Conservation (phyloP, 2,797 vertebrate species). For the Enteromius fasciolatus region DNA sequence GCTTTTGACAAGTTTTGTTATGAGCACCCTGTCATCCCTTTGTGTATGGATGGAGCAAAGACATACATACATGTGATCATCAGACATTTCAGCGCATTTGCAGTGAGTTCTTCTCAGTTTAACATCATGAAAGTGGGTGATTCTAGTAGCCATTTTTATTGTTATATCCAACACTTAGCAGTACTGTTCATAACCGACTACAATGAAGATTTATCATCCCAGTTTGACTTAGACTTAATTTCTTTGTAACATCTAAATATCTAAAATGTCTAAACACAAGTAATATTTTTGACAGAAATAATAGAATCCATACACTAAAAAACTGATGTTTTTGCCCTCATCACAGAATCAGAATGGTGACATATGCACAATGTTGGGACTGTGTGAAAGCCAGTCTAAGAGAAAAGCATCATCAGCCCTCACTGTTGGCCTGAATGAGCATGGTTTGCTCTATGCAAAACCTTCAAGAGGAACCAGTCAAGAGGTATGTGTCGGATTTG, state of each 20-base stretch:
- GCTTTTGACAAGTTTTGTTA: constrained; percentile 43
- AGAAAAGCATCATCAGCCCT: constrained; percentile 48
- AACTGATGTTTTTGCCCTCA: neutral
- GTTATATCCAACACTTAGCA: neutral
- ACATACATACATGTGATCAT: constrained; percentile 44
- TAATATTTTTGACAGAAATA: neutral
- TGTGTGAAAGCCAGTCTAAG: constrained; percentile 65
- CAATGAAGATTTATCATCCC: neutral
- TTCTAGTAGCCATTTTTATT: neutral
- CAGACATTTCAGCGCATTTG: constrained; percentile 29
- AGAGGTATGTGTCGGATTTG: constrained; percentile 40
- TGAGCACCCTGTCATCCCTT: neutral
- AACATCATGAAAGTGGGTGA: constrained; percentile 3
- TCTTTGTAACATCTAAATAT: neutral
- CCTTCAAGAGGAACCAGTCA: constrained; percentile 11
- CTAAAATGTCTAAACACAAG: no score
- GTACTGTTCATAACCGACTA: neutral
- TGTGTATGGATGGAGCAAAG: constrained; percentile 39
- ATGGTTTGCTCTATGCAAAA: constrained; percentile 29
- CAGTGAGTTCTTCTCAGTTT: constrained; percentile 50
- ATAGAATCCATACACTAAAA: neutral
- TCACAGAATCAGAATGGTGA: constrained; percentile 65
- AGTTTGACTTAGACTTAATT: neutral
- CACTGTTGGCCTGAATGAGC: constrained; percentile 19
- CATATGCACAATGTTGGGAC: constrained; percentile 69